A percentile compares a stretch with the other conserved stretches of the same genome.
Conservation (phyloP, 2,888 invertebrate species). For the Apantesis nais region DNA sequence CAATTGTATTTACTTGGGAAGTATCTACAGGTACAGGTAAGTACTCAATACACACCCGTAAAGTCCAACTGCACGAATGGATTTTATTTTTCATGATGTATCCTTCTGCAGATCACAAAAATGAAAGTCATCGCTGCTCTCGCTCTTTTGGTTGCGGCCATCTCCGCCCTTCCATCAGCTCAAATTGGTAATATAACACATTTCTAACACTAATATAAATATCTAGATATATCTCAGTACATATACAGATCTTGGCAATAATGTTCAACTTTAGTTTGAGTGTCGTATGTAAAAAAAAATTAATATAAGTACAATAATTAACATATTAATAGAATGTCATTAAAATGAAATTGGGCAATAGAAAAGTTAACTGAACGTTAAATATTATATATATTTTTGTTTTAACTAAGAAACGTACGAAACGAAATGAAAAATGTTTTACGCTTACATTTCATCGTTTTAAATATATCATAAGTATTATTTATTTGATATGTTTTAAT, state of each 20-base stretch:
- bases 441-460: neutral
- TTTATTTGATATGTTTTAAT: neutral
- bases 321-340: too few relatives aligned
- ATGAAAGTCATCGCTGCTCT: conserved; percentile 59
- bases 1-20: conserved; percentile 21
- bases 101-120: conserved; percentile 28
- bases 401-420: neutral
- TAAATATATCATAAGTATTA: neutral
- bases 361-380: neutral
- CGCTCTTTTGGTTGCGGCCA: conserved; percentile 53
- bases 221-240: neutral
- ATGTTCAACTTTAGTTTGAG: neutral
- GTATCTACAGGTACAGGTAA: conserved; percentile 16
- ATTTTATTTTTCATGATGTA: neutral
- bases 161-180: conserved; percentile 46
- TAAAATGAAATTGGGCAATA: too few relatives aligned
- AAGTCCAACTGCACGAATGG: neutral
- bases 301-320: neutral
- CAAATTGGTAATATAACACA: conserved; percentile 16
- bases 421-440: neutral
- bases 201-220: neutral
- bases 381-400: neutral
- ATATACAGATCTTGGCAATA: neutral
- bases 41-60: neutral
- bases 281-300: neutral